phyloP scores from a whole-genome alignment of 2,797 vertebrate species.

The Xiphorhynchus erythropygius region DNA sequence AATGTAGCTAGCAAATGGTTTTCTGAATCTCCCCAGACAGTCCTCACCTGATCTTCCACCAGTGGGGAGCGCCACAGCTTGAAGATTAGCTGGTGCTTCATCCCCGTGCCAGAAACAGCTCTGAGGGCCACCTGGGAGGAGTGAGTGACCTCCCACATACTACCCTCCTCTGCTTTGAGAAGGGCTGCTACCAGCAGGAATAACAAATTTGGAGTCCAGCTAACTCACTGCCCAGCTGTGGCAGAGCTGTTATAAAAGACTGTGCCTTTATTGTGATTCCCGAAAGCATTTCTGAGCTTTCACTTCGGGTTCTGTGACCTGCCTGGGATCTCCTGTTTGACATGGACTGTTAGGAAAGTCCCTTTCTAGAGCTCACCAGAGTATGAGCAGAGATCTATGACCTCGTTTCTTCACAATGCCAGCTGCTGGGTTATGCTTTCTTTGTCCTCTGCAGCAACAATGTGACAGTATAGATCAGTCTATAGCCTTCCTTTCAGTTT shows the following conservation, averaged over 20 bases:
- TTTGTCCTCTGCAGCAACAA: not conserved
- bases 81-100: not conserved
- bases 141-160: not conserved
- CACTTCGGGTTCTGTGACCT: not conserved
- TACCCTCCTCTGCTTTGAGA: not conserved
- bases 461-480: not conserved
- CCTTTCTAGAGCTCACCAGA: not conserved
- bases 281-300: not conserved
- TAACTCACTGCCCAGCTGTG: not conserved
- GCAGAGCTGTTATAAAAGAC: not conserved
- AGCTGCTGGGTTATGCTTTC: not conserved
- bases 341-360: not conserved
- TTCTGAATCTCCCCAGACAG: not conserved
- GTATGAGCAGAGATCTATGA: not conserved
- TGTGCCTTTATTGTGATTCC: not conserved
- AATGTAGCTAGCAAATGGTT: not conserved
- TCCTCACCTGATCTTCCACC: not conserved
- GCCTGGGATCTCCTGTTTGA: not conserved
- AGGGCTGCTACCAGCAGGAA: fast-evolving
- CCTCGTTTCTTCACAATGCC: not conserved
- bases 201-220: not conserved
- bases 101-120: not conserved
- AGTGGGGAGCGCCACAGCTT: not conserved
- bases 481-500: not conserved
- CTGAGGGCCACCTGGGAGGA: not conserved